Percentiles rank a stretch among this genome's conserved stretches.
Evolutionary conservation across 2,113 vertebrate genomes (phyloP).

Genomic region (Alouatta palliata): DNA sequence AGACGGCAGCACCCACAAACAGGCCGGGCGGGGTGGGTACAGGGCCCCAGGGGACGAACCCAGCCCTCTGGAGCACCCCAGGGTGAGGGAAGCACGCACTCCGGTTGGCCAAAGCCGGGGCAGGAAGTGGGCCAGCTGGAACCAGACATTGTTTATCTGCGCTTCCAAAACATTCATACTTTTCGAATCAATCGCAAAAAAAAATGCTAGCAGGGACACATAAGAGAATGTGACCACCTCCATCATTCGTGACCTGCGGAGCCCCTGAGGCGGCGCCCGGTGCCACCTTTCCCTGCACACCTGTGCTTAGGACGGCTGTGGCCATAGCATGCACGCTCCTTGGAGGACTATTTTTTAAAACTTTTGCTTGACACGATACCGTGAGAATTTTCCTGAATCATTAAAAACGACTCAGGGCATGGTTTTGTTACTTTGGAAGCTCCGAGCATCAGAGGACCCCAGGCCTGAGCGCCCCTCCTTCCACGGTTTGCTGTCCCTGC

Average conservation of each 20-base stretch:
- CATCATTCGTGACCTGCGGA: too few relatives aligned
- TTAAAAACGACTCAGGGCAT: background rate
- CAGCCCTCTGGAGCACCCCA: background rate
- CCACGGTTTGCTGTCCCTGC: background rate
- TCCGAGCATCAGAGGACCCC: too few relatives aligned
- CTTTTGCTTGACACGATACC: accelerated
- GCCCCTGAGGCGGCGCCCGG: accelerated
- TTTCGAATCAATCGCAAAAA: background rate
- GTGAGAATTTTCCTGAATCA: background rate
- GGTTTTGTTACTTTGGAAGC: background rate
- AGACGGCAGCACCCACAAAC: background rate
- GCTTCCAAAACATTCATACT: background rate
- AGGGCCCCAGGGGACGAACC: background rate
- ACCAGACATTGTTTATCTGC: too few relatives aligned
- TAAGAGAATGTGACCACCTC: background rate
- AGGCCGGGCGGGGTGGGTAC: too few relatives aligned
- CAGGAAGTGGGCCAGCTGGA: background rate
- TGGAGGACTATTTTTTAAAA: too few relatives aligned
- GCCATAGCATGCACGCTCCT: accelerated
- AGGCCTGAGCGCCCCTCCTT: background rate
- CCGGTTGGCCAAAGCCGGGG: background rate
- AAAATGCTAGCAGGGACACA: background rate
- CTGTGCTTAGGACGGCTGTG: accelerated
- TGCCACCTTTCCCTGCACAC: accelerated
- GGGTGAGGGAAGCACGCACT: background rate